A percentile compares a stretch with the other conserved stretches of the same genome.
Evolutionary conservation across 2,888 invertebrate genomes (phyloP).

Genomic region (Pandemis heparana): DNA sequence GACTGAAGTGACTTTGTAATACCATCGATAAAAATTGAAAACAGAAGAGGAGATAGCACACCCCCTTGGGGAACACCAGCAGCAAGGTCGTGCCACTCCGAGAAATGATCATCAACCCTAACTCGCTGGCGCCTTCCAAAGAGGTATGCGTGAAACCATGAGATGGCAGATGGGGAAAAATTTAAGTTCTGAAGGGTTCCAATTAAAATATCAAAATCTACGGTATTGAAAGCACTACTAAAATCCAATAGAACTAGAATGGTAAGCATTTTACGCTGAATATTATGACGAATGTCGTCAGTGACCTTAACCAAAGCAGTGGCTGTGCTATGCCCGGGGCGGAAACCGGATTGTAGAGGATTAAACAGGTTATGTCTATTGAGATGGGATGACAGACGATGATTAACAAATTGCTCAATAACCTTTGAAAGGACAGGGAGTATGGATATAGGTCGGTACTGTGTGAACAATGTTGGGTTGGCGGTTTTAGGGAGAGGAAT

Average conservation of each 20-base stretch:
- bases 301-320: slow-evolving; percentile 27
- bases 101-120: neutral
- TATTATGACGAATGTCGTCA: neutral
- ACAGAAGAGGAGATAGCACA: neutral
- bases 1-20: too few species aligned
- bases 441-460: too few species aligned
- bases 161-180: neutral
- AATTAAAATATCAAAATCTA: slow-evolving; percentile 6
- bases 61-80: neutral
- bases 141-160: too few species aligned
- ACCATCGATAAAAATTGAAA: too few species aligned
- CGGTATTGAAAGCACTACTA: slow-evolving; percentile 6
- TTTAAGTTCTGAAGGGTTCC: slow-evolving; percentile 11
- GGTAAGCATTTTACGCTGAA: neutral
- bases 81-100: neutral
- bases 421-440: neutral
- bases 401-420: slow-evolving; percentile 33
- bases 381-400: slow-evolving; percentile 11
- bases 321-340: slow-evolving; percentile 34
- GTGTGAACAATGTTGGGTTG: too few species aligned
- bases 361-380: neutral
- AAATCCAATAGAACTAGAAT: neutral
- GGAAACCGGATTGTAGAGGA: slow-evolving; percentile 32
- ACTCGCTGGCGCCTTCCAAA: neutral
- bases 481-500: too few species aligned